phyloP scores from a whole-genome alignment of 2,113 vertebrate species.

The Semnornis frantzii region DNA sequence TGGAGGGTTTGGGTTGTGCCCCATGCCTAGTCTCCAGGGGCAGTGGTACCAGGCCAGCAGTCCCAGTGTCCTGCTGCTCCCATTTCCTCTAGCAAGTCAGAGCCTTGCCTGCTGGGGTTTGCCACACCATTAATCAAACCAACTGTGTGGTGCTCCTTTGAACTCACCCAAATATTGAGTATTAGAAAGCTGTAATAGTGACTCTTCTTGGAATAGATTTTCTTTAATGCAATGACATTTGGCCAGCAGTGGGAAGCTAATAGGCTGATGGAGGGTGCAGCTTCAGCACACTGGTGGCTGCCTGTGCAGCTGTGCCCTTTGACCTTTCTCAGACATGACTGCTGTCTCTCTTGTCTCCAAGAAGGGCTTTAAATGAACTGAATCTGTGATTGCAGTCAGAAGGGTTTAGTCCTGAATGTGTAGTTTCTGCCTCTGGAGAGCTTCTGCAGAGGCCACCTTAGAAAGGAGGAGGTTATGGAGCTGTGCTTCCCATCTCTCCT shows the following conservation, averaged over 20 bases:
- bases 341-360: background rate
- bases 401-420: background rate
- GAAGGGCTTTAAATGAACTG: background rate
- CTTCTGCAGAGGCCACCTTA: background rate
- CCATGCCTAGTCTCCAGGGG: background rate
- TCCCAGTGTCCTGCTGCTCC: fast-evolving
- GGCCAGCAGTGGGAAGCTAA: background rate
- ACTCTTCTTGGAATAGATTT: background rate
- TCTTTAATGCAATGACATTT: background rate
- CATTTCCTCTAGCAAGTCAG: background rate
- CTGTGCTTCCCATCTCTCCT: background rate
- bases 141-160: background rate
- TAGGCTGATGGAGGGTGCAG: background rate
- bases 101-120: background rate
- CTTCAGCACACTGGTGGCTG: background rate
- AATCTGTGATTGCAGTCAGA: background rate
- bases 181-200: background rate
- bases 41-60: background rate
- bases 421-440: background rate
- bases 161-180: background rate
- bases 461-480: background rate
- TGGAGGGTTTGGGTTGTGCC: background rate
- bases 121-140: background rate
- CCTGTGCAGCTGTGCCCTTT: background rate
- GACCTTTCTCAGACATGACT: background rate